Conservation (phyloP, 2,113 vertebrate species). For the Tor tambroides region DNA sequence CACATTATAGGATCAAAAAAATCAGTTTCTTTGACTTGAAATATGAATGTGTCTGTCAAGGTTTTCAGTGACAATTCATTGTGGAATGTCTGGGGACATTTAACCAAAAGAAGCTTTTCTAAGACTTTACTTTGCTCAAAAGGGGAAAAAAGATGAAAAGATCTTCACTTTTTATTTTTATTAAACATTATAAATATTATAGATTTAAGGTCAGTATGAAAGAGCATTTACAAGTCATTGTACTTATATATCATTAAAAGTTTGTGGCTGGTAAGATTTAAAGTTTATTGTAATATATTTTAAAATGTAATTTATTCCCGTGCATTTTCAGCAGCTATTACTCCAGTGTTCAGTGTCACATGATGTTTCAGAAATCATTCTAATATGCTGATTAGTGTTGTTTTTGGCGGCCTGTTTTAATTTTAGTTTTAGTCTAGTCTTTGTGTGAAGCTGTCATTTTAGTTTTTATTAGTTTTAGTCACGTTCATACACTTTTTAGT, state of each 20-base stretch:
- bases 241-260: not conserved
- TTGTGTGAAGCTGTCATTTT: too few species aligned
- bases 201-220: not conserved
- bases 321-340: not conserved
- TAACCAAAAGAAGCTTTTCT: constrained; percentile 8
- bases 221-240: not conserved
- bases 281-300: not conserved
- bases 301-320: not conserved
- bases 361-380: not conserved
- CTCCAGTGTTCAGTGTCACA: not conserved
- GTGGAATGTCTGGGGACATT: not conserved
- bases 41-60: not conserved
- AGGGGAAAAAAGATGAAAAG: not conserved
- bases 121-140: not conserved
- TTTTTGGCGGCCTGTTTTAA: too few species aligned
- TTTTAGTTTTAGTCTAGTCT: too few species aligned
- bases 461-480: too few species aligned
- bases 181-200: not conserved
- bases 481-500: too few species aligned
- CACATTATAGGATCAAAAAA: not conserved
- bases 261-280: not conserved
- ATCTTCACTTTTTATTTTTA: not conserved
- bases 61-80: not conserved
- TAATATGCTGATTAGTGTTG: too few species aligned
- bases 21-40: not conserved